Conservation (phyloP, 2,797 vertebrate genomes). For the Chaetophractus vellerosus region DNA sequence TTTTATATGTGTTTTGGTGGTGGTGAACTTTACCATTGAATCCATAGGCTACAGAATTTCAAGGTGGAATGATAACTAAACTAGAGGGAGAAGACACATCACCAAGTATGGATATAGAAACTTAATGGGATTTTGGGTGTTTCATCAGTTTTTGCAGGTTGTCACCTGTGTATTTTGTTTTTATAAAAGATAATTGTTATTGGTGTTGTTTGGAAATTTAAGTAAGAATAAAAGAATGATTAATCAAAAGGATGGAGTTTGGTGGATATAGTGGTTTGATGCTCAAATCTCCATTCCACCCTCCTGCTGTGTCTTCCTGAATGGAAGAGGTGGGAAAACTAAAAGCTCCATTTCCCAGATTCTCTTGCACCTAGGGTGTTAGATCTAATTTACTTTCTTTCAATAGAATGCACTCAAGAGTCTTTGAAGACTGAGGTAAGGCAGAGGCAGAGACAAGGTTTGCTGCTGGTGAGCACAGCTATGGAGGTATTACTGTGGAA, state of each 20-base stretch:
- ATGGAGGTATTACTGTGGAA: not conserved
- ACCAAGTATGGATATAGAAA: not conserved
- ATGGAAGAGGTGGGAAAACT: not conserved
- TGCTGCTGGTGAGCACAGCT: not conserved
- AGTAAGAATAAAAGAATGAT: not conserved
- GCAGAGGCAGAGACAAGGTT: not conserved
- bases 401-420: not conserved
- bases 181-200: not conserved
- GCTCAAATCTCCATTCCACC: not conserved
- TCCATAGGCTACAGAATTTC: not conserved
- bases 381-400: not conserved
- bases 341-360: not conserved
- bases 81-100: not conserved
- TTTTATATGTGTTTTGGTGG: not conserved
- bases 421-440: not conserved
- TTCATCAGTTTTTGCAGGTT: not conserved
- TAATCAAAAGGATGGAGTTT: not conserved
- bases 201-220: not conserved
- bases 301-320: not conserved
- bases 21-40: not conserved
- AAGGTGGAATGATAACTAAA: not conserved
- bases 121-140: not conserved
- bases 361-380: not conserved
- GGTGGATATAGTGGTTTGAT: no score
- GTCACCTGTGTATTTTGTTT: not conserved